These are phyloP conservation scores for Myrmophylax atrothorax DNA, from an alignment of 2,113 vertebrate species.

Conservation along the genomic window DNA sequence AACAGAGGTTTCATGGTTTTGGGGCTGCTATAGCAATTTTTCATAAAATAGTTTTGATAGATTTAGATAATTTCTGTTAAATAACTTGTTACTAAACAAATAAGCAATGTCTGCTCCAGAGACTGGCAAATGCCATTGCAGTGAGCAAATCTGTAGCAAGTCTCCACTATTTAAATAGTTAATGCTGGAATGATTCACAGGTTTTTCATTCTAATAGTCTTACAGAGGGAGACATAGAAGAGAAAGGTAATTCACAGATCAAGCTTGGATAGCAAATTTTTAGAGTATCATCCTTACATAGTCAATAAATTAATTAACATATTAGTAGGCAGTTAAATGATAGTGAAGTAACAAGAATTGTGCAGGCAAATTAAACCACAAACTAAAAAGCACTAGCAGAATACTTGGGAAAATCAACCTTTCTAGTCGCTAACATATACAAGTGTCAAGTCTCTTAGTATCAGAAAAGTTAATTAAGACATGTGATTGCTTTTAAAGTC, in stretches of 20 bases:
- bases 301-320: not conserved
- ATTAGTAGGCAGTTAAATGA: not conserved
- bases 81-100: not conserved
- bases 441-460: not conserved
- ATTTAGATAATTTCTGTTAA: not conserved
- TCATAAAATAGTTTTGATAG: not conserved
- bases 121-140: not conserved
- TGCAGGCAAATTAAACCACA: not conserved
- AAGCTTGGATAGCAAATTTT: not conserved
- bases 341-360: not conserved
- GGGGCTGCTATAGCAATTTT: not conserved
- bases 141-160: not conserved
- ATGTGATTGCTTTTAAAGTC: not conserved
- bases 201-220: not conserved
- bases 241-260: not conserved
- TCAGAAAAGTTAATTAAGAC: not conserved
- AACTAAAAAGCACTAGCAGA: not conserved
- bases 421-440: not conserved
- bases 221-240: not conserved
- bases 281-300: not conserved
- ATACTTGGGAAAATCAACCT: not conserved
- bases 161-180: not conserved
- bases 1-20: not conserved
- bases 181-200: not conserved
- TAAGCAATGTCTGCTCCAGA: not conserved